Evolutionary conservation across 2,797 vertebrate species (phyloP).

Genomic region (Champsocephalus gunnari): DNA sequence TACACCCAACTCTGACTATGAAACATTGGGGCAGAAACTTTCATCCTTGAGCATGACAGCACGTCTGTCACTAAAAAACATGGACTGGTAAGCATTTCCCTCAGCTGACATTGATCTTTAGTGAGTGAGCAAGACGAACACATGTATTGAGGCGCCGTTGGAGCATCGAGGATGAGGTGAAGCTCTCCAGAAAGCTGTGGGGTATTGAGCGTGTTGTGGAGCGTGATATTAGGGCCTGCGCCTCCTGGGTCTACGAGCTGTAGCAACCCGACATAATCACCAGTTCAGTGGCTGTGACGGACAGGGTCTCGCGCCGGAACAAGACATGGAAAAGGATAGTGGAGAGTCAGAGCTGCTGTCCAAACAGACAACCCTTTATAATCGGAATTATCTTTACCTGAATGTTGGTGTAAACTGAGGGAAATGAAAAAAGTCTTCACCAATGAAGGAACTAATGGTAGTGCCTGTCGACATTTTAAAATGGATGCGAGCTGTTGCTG

Average conservation of each 20-base stretch:
- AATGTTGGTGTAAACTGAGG: background rate
- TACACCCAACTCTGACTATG: background rate
- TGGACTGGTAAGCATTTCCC: conserved; percentile 30
- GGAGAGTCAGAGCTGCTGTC: conserved; percentile 27
- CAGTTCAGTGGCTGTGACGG: conserved; percentile 42
- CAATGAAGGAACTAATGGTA: background rate
- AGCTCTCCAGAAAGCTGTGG: conserved; percentile 47
- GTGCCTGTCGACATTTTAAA: conserved; percentile 6
- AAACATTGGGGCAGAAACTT: background rate
- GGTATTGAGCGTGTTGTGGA: conserved; percentile 61
- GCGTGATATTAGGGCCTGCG: conserved; percentile 66
- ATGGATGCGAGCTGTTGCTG: background rate
- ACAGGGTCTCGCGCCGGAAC: conserved; percentile 49
- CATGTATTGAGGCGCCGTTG: conserved; percentile 32
- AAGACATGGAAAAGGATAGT: conserved; percentile 14
- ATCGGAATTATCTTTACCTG: conserved; percentile 19
- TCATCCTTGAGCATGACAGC: conserved; percentile 12
- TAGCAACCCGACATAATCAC: conserved; percentile 40
- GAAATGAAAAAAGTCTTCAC: background rate
- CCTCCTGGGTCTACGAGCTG: conserved; percentile 38
- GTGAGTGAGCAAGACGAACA: conserved; percentile 38
- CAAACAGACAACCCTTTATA: conserved; percentile 4
- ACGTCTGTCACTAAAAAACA: conserved; percentile 14
- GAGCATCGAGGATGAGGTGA: conserved; percentile 37
- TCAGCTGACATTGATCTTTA: conserved; percentile 56